A percentile compares a stretch with the other conserved stretches of the same genome.
Evolutionary conservation across 1,140 invertebrate species (phyloP).

Genomic region (Dreissena polymorpha): DNA sequence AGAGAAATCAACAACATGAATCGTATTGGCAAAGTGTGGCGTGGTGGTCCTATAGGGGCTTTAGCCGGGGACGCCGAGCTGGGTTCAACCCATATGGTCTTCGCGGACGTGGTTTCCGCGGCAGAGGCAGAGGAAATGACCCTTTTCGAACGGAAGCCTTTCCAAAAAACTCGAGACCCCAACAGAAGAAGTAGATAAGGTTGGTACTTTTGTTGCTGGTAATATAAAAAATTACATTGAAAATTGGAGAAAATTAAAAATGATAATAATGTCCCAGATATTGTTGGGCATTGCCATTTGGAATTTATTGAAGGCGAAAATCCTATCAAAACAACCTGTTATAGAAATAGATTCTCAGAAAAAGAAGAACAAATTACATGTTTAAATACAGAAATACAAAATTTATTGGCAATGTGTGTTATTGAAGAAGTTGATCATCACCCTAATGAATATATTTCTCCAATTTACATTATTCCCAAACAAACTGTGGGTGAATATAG

Average conservation of each 20-base stretch:
- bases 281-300: slow-evolving; percentile 32
- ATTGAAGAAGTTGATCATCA: slow-evolving; percentile 32
- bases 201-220: slow-evolving; percentile 11
- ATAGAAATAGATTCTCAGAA: slow-evolving; percentile 20
- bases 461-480: slow-evolving; percentile 30
- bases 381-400: slow-evolving; percentile 36
- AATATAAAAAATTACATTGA: slow-evolving; percentile 27
- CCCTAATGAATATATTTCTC: slow-evolving; percentile 26
- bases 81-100: slow-evolving; percentile 7
- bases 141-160: not conserved
- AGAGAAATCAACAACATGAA: slow-evolving; percentile 39
- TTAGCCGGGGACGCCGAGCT: slow-evolving; percentile 1
- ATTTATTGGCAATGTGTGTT: slow-evolving; percentile 35
- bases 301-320: slow-evolving; percentile 27
- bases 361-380: slow-evolving; percentile 40
- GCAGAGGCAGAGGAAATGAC: not conserved
- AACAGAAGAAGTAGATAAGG: slow-evolving; percentile 1
- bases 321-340: not conserved
- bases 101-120: too few species aligned
- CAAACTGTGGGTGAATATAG: not conserved
- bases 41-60: slow-evolving; percentile 8
- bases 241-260: slow-evolving; percentile 49
- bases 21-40: slow-evolving; percentile 6
- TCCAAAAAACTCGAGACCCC: slow-evolving; percentile 28
- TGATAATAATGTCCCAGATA: slow-evolving; percentile 25